A percentile compares a stretch with the other conserved stretches of the same genome.
Conservation (phyloP, 2,888 invertebrate genomes). For the Heliconius erato region DNA sequence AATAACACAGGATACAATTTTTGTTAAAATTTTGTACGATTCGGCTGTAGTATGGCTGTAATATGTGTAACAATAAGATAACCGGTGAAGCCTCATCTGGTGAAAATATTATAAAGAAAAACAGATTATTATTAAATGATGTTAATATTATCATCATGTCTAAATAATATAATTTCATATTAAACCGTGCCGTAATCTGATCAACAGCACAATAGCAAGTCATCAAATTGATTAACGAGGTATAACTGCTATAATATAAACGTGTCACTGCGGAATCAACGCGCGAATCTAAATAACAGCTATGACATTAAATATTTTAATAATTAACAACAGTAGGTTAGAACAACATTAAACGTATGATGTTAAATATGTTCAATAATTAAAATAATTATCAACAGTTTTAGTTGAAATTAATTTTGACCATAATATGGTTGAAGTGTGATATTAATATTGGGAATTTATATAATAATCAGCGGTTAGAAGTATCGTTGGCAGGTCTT, state of each 20-base stretch:
- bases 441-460: neutral
- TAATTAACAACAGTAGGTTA: constrained; percentile 4
- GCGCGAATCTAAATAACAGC: neutral
- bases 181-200: neutral
- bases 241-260: neutral
- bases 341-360: neutral
- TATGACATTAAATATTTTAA: constrained; percentile 9
- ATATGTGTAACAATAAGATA: too few species aligned
- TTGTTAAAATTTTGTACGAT: too few species aligned
- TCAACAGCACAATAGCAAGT: neutral
- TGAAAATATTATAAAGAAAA: too few species aligned
- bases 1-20: too few species aligned
- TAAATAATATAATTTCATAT: neutral
- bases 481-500: neutral
- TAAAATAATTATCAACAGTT: neutral
- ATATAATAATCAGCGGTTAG: neutral
- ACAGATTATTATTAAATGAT: too few species aligned
- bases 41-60: too few species aligned
- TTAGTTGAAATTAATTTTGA: neutral
- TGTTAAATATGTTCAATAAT: neutral
- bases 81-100: too few species aligned
- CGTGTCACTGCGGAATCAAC: constrained; percentile 5
- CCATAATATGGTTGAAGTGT: neutral
- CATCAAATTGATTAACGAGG: constrained; percentile 16
- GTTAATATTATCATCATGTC: neutral